phyloP scores from a whole-genome alignment of 2,113 vertebrate genomes.

The Micromys minutus region DNA sequence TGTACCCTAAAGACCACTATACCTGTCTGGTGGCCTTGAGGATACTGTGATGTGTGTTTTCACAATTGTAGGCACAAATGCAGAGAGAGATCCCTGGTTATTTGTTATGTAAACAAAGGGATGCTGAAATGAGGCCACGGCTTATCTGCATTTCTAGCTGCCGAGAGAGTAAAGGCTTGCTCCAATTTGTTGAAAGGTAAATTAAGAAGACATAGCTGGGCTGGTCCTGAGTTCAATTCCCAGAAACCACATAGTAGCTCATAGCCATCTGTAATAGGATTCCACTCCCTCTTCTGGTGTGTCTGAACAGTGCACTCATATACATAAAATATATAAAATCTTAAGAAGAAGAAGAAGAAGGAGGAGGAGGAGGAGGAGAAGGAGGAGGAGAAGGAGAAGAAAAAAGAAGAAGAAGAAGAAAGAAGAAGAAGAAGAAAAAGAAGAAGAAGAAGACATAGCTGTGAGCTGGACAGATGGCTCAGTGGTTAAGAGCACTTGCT shows the following conservation, averaged over 20 bases:
- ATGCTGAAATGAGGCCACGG: not conserved
- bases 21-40: not conserved
- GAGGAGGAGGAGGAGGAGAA: no score
- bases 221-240: no score
- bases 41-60: not conserved
- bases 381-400: no score
- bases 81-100: not conserved
- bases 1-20: not conserved
- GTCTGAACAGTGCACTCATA: no score
- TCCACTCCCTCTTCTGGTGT: no score
- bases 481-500: not conserved
- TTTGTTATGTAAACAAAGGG: not conserved
- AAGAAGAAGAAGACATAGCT: not conserved
- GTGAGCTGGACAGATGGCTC: not conserved
- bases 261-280: no score
- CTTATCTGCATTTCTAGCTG: not conserved
- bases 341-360: no score
- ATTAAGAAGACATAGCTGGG: not conserved
- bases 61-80: not conserved
- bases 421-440: no score
- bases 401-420: no score
- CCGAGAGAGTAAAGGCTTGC: fast-evolving
- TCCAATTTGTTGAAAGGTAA: not conserved
- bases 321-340: no score
- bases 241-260: no score